These are phyloP conservation scores for Tipula lateralis DNA, from an alignment of 2,888 invertebrate genomes.

Conservation along the genomic window DNA sequence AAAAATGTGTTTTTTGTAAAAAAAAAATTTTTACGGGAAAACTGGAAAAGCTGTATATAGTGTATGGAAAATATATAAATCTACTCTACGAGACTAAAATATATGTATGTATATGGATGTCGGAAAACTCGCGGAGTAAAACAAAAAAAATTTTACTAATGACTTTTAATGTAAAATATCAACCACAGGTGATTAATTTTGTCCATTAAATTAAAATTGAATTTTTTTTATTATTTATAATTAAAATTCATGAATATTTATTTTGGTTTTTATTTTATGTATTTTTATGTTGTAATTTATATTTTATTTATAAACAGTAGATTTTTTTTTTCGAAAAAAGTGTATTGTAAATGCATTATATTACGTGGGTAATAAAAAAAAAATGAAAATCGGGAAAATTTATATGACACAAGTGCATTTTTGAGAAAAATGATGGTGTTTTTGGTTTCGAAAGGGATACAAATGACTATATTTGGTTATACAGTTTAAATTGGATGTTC, in stretches of 20 bases:
- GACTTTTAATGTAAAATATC: conserved; percentile 24
- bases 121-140: neutral
- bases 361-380: neutral
- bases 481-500: neutral
- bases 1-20: neutral
- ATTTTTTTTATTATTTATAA: conserved; percentile 24
- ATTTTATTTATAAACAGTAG: conserved; percentile 19
- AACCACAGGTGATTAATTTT: conserved; percentile 24
- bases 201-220: conserved; percentile 24
- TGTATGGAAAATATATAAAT: conserved; percentile 1
- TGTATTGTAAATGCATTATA: neutral
- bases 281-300: conserved; percentile 20
- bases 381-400: neutral
- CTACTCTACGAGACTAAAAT: neutral
- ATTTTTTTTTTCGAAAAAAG: neutral
- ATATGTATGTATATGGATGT: neutral
- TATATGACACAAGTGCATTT: conserved; percentile 19
- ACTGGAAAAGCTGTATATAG: neutral
- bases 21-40: conserved; percentile 5
- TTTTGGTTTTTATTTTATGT: conserved; percentile 24
- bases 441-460: neutral
- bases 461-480: neutral
- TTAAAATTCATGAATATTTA: conserved; percentile 24
- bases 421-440: neutral
- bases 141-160: neutral